phyloP scores from a whole-genome alignment of 2,797 vertebrate genomes.

The Knipowitschia caucasica region DNA sequence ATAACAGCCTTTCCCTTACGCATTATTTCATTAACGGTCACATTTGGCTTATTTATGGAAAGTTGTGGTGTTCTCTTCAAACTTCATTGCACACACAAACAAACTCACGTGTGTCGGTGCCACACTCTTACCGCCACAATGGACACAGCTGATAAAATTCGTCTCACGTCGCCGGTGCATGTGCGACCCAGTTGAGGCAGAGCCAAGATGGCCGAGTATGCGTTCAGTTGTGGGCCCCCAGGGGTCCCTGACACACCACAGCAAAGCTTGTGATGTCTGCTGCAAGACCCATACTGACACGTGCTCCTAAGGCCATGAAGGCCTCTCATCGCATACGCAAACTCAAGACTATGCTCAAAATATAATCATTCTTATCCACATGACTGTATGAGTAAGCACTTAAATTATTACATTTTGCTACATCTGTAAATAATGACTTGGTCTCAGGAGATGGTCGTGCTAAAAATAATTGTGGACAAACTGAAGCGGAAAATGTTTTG shows the following conservation, averaged over 20 bases:
- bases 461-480: constrained; percentile 41
- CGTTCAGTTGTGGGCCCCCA: constrained; percentile 23
- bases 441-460: constrained; percentile 22
- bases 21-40: neutral
- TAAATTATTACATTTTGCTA: constrained; percentile 6
- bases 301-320: constrained; percentile 19
- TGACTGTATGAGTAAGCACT: neutral
- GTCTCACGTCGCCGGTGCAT: constrained; percentile 20
- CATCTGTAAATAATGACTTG: constrained; percentile 9
- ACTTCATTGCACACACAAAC: neutral
- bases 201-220: constrained; percentile 20
- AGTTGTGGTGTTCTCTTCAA: neutral
- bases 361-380: neutral
- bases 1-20: neutral
- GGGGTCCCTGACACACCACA: constrained; percentile 36
- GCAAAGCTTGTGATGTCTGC: constrained; percentile 33
- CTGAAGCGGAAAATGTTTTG: constrained; percentile 26
- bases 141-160: constrained; percentile 21
- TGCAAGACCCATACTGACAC: constrained; percentile 17
- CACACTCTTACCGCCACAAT: neutral
- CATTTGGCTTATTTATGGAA: neutral
- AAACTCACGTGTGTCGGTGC: neutral
- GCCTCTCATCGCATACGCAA: neutral
- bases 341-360: neutral
- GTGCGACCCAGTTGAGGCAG: constrained; percentile 47